Evolutionary conservation across 53 echinoderm and acorn worm species (phyloP), one percentile per base, ranked within the genome.

Genomic region (Astropecten irregularis): DNA sequence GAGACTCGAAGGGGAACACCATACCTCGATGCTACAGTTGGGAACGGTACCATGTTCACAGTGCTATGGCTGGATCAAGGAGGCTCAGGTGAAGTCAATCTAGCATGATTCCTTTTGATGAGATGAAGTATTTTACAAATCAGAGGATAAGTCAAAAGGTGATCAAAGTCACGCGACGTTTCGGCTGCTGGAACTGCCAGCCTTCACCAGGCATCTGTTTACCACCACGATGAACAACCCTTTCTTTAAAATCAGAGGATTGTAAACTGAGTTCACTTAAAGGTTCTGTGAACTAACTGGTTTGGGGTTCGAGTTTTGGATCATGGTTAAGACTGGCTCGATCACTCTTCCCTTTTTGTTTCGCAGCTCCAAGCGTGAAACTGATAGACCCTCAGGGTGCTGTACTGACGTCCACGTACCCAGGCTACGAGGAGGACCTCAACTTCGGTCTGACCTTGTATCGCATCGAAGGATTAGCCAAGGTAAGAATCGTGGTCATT

Each of bases 1-100:
- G 65, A 22, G 58, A 40, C 39, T 5, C 26, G 28, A 14, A 25
- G 27, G 9, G 39, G 21, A 0, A 5, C 37, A 2, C 19, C 30
- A 11, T 64, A 64, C 65, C 58, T 81, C n/a, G 81, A 81, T 63
- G 47, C 46, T 18, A 81, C 81, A 0, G 58, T 81, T 13, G 65
- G 81, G 8, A 46, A 44, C 34, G 62, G 56, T 20, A 74, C 74
- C 15, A 54, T 26, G 55, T 74, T 74, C 40, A 39, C 40, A 10
- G 23, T 74, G 7, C 31, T 50, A 0, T 74, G 74, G 74, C 0
- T 57, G 0, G 13, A 21, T 21, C 0, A 3, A 14, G 60, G 14
- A 6, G 9, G 6, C 30, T 26, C 10, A 59, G 9, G 60, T 59
- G 27, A 59, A 29, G 31, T 64, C n/a, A n/a, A n/a, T n/a, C n/a